A percentile compares a stretch with the other conserved stretches of the same genome.
Conservation (phyloP, 2,888 invertebrate species). For the Synergus umbraculus region DNA sequence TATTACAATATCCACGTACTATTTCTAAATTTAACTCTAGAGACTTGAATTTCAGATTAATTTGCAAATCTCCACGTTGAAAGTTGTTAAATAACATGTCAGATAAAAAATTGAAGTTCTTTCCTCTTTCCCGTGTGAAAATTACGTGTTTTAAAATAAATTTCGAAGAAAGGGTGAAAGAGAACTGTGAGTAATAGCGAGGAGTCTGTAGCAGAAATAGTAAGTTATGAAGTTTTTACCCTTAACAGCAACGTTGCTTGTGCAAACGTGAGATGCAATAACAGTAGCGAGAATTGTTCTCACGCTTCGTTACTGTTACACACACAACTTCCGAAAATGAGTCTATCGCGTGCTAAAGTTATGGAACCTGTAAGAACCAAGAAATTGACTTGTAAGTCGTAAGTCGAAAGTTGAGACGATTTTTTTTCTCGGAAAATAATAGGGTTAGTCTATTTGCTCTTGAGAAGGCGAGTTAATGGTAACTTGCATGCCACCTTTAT, state of each 20-base stretch:
- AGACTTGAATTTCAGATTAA: too few species aligned
- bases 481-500: not conserved
- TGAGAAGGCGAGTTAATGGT: conserved; percentile 4
- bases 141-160: not conserved
- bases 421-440: conserved; percentile 8
- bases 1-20: too few species aligned
- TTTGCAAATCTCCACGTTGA: too few species aligned
- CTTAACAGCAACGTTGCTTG: conserved; percentile 20
- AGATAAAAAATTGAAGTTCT: too few species aligned
- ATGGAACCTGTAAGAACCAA: conserved; percentile 14
- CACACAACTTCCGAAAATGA: conserved; percentile 29
- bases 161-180: not conserved
- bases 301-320: conserved; percentile 33
- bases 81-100: too few species aligned
- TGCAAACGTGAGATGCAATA: conserved; percentile 25
- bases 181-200: conserved; percentile 23
- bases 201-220: conserved; percentile 11
- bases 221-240: conserved; percentile 21
- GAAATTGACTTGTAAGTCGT: conserved; percentile 34
- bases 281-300: conserved; percentile 18
- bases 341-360: conserved; percentile 34
- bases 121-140: not conserved
- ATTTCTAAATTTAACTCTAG: too few species aligned
- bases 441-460: not conserved
- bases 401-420: conserved; percentile 20